phyloP scores from a whole-genome alignment of 2,797 vertebrate genomes.

The Acipenser ruthenus region DNA sequence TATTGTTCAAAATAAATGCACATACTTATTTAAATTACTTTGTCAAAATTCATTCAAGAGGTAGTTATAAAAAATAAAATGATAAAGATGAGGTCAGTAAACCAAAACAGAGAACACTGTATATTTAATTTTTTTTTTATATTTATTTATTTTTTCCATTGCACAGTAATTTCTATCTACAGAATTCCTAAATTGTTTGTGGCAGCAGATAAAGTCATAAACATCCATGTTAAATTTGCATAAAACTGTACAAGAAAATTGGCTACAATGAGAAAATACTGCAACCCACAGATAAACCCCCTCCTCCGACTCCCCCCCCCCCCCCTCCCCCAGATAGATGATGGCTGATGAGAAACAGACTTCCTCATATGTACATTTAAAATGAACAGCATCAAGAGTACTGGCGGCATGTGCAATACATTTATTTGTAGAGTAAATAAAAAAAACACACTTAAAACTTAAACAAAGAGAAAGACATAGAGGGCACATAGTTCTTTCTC shows the following conservation, averaged over 20 bases:
- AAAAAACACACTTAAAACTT: constrained; percentile 6
- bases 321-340: constrained; percentile 55
- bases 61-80: background rate
- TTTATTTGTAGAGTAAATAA: constrained; percentile 10
- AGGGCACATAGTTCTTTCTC: constrained; percentile 29
- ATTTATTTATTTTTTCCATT: constrained; percentile 63
- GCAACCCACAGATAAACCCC: constrained; percentile 54
- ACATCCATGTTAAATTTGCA: constrained; percentile 70
- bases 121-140: constrained; percentile 46
- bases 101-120: constrained; percentile 3
- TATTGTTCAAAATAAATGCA: too few relatives aligned
- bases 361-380: constrained; percentile 42
- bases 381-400: constrained; percentile 30
- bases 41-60: background rate
- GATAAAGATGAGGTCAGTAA: background rate
- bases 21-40: too few relatives aligned
- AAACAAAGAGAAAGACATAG: constrained; percentile 19
- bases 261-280: constrained; percentile 70
- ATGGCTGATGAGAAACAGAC: constrained; percentile 49
- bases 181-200: constrained; percentile 70
- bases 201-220: constrained; percentile 72
- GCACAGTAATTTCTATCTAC: constrained; percentile 77
- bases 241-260: constrained; percentile 69
- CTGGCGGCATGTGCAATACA: constrained; percentile 39
- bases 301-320: constrained; percentile 22